These are phyloP conservation scores for Donacobius atricapilla DNA, from an alignment of 2,113 vertebrate genomes.

Conservation along the genomic window DNA sequence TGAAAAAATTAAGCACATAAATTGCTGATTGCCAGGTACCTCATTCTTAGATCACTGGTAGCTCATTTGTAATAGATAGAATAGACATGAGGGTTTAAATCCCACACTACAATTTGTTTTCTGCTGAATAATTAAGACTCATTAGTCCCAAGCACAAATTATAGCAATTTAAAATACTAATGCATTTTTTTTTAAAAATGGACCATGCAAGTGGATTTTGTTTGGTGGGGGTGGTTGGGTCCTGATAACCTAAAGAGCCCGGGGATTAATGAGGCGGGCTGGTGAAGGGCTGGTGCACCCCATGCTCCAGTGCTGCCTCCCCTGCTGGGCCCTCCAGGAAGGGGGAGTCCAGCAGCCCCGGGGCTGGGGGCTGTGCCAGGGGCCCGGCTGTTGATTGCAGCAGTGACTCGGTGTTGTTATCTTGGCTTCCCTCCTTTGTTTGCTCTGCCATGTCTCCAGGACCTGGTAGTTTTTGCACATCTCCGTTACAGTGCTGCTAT, in stretches of 20 bases:
- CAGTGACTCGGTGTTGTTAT: neutral
- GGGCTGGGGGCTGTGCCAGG: neutral
- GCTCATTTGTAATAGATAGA: constrained; percentile 8
- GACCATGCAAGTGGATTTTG: neutral
- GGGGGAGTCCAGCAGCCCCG: rapidly evolving
- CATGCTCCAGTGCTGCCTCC: neutral
- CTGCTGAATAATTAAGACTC: constrained; percentile 37
- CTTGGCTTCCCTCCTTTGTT: neutral
- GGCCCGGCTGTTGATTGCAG: rapidly evolving
- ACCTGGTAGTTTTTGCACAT: neutral
- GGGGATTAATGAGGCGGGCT: neutral
- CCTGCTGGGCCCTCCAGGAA: rapidly evolving
- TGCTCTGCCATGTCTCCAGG: neutral
- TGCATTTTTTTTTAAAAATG: neutral
- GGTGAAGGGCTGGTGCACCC: rapidly evolving
- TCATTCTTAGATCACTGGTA: neutral
- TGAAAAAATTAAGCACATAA: neutral
- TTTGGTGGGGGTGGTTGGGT: neutral
- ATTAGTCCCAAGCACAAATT: constrained; percentile 38
- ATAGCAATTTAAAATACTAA: constrained; percentile 24
- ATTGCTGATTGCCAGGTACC: neutral
- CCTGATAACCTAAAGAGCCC: neutral
- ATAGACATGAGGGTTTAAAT: constrained; percentile 16
- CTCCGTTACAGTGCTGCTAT: neutral
- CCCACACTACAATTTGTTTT: constrained; percentile 19